Evolutionary conservation across 2,797 vertebrate species (phyloP).

Genomic region (Potorous gilbertii): DNA sequence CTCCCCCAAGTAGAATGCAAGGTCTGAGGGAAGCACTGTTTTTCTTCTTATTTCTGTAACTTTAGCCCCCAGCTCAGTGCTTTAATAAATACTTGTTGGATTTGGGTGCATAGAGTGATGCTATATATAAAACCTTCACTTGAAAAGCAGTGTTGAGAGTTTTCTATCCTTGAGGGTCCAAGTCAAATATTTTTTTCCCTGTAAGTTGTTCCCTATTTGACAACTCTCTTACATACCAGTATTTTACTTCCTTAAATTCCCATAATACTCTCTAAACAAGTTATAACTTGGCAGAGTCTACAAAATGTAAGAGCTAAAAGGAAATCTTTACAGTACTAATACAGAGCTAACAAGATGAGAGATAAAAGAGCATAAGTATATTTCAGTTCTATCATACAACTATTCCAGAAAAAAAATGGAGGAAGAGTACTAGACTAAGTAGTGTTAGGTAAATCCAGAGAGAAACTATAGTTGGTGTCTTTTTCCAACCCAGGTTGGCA

Average conservation of each 20-base stretch:
- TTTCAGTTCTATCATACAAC: neutral
- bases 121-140: neutral
- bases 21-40: neutral
- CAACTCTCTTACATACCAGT: neutral
- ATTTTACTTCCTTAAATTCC: neutral
- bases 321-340: neutral
- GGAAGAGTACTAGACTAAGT: neutral
- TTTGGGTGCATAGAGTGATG: neutral
- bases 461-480: neutral
- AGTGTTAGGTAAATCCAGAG: neutral
- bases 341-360: neutral
- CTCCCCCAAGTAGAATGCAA: neutral
- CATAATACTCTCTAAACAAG: neutral
- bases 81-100: neutral
- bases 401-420: neutral
- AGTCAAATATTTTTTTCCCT: neutral
- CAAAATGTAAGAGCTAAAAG: neutral
- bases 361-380: neutral
- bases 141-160: neutral
- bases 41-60: neutral
- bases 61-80: neutral
- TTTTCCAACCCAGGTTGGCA: neutral
- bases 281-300: neutral
- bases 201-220: neutral
- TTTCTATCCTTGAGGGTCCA: neutral